Evolutionary conservation across 2,797 vertebrate species (phyloP).

Genomic region (Onychomys leucogaster): DNA sequence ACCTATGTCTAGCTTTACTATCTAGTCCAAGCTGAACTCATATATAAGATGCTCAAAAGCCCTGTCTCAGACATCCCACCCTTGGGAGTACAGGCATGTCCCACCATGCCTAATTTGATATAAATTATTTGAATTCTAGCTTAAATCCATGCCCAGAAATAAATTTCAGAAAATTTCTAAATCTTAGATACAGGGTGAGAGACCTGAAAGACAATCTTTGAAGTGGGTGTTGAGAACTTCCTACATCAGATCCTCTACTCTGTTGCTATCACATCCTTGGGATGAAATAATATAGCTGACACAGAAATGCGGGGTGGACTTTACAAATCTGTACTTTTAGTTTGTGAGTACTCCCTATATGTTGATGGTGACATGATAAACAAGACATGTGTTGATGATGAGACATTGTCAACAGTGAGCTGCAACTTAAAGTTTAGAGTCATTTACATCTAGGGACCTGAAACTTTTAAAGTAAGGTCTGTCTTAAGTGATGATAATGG

Average conservation of each 20-base stretch:
- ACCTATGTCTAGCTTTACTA: neutral
- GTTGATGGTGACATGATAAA: neutral
- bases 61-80: neutral
- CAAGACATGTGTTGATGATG: neutral
- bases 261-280: neutral
- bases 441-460: neutral
- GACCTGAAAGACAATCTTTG: neutral
- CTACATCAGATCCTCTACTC: neutral
- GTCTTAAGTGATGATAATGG: neutral
- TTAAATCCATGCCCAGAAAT: neutral
- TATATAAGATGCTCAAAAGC: no score
- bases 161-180: neutral
- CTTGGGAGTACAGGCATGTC: neutral
- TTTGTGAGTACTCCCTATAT: neutral
- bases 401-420: neutral
- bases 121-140: neutral
- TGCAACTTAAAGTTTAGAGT: neutral
- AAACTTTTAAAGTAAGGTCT: neutral
- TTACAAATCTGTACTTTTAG: neutral
- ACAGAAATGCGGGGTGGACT: neutral
- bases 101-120: neutral
- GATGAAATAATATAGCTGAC: neutral
- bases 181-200: neutral
- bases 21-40: neutral
- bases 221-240: neutral